phyloP scores from a whole-genome alignment of 2,113 vertebrate species.

The Silurus glanis region DNA sequence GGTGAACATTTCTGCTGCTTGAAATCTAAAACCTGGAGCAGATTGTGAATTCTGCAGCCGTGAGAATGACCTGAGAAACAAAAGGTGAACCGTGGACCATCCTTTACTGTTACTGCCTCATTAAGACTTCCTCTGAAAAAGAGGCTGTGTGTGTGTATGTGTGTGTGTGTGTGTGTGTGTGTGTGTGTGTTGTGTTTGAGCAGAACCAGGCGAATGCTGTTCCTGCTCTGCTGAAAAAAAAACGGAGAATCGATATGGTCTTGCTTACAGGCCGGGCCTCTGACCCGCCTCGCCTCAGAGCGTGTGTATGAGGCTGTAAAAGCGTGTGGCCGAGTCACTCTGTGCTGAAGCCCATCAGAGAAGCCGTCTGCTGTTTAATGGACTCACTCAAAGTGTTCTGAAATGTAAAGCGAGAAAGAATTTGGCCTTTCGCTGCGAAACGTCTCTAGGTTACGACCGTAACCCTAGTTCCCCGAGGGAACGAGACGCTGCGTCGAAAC shows the following conservation, averaged over 20 bases:
- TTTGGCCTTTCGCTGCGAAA: slow-evolving; percentile 27
- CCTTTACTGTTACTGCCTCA: slow-evolving; percentile 34
- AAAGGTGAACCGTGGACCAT: neutral
- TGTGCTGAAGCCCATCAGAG: neutral
- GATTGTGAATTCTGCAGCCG: neutral
- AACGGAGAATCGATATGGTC: slow-evolving; percentile 49
- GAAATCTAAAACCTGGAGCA: neutral
- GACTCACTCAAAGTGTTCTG: slow-evolving; percentile 3
- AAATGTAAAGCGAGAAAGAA: neutral
- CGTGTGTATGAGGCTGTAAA: slow-evolving; percentile 22
- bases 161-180: slow-evolving; percentile 15
- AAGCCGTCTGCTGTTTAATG: slow-evolving; percentile 24
- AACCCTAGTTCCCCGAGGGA: too few species aligned
- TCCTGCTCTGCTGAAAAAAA: slow-evolving; percentile 26
- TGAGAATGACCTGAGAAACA: slow-evolving; percentile 17
- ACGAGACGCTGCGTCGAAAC: too few species aligned
- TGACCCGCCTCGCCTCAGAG: slow-evolving; percentile 16
- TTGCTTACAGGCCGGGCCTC: slow-evolving; percentile 34
- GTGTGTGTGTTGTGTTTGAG: slow-evolving; percentile 37
- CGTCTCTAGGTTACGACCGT: too few species aligned
- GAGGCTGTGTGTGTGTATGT: slow-evolving; percentile 26
- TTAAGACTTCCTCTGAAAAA: slow-evolving; percentile 32
- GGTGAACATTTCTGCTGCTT: neutral
- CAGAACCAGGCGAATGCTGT: slow-evolving; percentile 51
- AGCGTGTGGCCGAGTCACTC: slow-evolving; percentile 3